Evolutionary conservation across 2,797 vertebrate species (phyloP), one percentile per base, ranked within the genome.

Genomic region (Betta splendens): DNA sequence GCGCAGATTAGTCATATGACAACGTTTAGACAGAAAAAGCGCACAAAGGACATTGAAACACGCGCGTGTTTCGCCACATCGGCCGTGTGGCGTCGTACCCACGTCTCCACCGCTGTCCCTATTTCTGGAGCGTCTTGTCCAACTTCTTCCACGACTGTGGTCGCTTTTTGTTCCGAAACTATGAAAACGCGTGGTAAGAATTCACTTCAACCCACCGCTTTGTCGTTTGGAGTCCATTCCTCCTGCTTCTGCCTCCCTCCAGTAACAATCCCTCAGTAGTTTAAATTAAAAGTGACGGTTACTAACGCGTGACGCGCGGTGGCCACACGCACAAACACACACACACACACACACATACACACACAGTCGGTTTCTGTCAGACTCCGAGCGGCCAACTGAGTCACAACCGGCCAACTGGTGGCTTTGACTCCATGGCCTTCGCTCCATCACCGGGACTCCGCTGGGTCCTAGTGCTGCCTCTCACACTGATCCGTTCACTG

Each of bases 201-300:
- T 26, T 23, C 11, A 7, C 15, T 13, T 12, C n/a, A 28, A 81
- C 88, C 86, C 71, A 89, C 88, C 80, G 17, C 76, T 85, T 23
- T 85, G 83, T 3, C 72, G 70, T 53, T 74, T 82, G 16, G 84
- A 59, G 9, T 88, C 86, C 87, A 85, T 89, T 21, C 13, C 52
- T 20, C 48, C 35, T 16, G 16, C 2, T 4, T 9, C 23, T 0
- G 18, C 5, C 37, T 46, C 31, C 55, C 49, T 62, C 45, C 64
- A 6, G 44, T 44, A 60, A 21, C 63, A 77, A 45, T 76, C 36
- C 78, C 39, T 9, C 1, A 1, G 32, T 52, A 18, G 52, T 59
- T 67, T 73, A 21, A 63, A 56, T 70, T 26, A 40, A 50, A 75
- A 72, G 64, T 57, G 48, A 15, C 5, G 50, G 43, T 60, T 46